phyloP scores from a whole-genome alignment of 2,888 invertebrate genomes.

The Zhengitettix transpicula region DNA sequence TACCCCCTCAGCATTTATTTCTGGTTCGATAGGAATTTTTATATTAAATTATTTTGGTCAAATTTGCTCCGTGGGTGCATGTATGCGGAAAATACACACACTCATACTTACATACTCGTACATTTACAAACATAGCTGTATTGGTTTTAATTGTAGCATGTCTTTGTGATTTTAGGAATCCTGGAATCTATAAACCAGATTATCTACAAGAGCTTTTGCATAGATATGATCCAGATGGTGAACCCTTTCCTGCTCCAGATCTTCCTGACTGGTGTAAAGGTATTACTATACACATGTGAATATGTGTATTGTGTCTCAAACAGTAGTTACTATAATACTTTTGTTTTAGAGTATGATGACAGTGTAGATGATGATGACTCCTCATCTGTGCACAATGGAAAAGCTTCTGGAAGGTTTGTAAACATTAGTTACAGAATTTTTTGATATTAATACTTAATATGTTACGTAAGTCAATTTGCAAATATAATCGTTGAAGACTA shows the following conservation, averaged over 20 bases:
- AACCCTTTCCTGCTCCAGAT: constrained; percentile 52
- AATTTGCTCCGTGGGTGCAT: no score
- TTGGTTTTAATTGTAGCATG: no score
- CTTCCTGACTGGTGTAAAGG: constrained; percentile 82
- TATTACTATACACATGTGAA: constrained; percentile 17
- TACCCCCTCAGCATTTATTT: no score
- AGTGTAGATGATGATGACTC: constrained; percentile 23
- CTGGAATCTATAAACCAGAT: constrained; percentile 95
- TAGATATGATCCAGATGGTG: constrained; percentile 58
- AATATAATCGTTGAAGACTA: no score
- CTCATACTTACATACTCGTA: no score
- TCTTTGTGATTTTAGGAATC: constrained; percentile 39
- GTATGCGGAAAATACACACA: no score
- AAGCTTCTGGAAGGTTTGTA: neutral
- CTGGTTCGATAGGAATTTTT: no score
- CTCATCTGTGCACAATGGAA: neutral
- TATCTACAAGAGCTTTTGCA: constrained; percentile 77
- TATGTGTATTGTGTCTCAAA: constrained; percentile 17
- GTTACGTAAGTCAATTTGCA: no score
- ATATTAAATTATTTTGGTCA: no score
- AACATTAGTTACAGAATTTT: neutral
- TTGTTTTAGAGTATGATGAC: constrained; percentile 18
- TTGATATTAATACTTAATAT: no score
- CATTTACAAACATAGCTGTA: no score
- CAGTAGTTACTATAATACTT: constrained; percentile 13